Evolutionary conservation across 2,888 invertebrate species (phyloP).

Genomic region (Morinoia aosen): DNA sequence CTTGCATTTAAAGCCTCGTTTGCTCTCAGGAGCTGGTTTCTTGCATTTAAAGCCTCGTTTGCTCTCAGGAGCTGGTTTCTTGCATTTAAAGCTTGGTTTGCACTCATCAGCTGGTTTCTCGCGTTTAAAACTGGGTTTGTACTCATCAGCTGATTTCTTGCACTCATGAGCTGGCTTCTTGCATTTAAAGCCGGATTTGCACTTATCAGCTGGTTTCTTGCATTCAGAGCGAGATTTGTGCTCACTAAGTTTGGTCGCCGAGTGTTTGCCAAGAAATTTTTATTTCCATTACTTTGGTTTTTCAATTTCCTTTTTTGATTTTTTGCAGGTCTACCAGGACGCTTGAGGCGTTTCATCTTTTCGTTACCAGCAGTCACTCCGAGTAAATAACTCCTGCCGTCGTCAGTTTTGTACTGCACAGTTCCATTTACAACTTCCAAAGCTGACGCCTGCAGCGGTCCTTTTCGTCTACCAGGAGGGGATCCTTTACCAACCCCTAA

Average conservation of each 20-base stretch:
- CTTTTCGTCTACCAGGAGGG: not conserved
- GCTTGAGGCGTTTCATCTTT: constrained; percentile 32
- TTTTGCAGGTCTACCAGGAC: not conserved
- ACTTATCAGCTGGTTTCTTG: not conserved
- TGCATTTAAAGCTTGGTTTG: not conserved
- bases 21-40: too few relatives aligned
- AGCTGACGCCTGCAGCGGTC: not conserved
- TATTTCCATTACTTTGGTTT: not conserved
- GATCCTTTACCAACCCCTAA: not conserved
- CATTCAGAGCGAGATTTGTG: not conserved
- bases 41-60: too few relatives aligned
- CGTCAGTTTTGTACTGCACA: not conserved
- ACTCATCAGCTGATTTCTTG: not conserved
- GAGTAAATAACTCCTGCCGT: not conserved
- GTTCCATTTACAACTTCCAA: constrained; percentile 21
- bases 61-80: not conserved
- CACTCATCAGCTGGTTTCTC: not conserved
- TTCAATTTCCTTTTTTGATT: not conserved
- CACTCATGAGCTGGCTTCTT: not conserved
- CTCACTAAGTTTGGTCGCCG: not conserved
- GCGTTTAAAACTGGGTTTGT: not conserved
- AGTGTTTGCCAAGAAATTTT: not conserved
- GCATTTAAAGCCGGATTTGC: not conserved
- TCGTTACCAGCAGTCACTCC: constrained; percentile 32
- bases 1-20: too few relatives aligned